Evolutionary conservation across 2,113 vertebrate genomes (phyloP), one percentile per base, ranked within the genome.

Genomic region (Balaeniceps rex): DNA sequence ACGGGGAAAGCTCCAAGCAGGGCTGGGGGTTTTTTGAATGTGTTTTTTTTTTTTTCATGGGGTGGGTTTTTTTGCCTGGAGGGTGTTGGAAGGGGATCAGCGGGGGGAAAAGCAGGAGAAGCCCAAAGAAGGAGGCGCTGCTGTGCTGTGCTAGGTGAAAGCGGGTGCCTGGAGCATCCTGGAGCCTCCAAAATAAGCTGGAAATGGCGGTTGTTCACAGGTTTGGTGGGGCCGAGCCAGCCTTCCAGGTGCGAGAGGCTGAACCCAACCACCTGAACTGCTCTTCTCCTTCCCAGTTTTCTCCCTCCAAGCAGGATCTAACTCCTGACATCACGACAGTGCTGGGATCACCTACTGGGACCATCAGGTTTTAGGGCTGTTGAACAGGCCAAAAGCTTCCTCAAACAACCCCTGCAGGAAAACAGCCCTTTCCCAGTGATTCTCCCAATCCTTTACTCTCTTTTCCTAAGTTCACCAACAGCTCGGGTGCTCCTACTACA

Each of bases 11-110:
- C 57, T 86, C 38, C 28, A 47, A 80, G 71, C 26, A 38, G 25
- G 11, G 51, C 33, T 13, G 40, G 19, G 7, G 44, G 24, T 22
- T n/a, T 14, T 21, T 28, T 60, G 28, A 42, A 42, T 42, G n/a
- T 7, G 19, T 26, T 14, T 11, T 25, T 44, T 17, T 21, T 10
- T 10, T 12, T 26, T 46, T 13, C n/a, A n/a, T n/a, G n/a, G n/a
- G n/a, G n/a, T 42, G 40, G 40, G 40, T 42, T 22, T 60, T 88
- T 38, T 54, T 36, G 10, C 58, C 60, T 70, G 60, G 34, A 68
- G 60, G 68, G n/a, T n/a, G 26, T 93, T 96, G 85, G 87, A 87
- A 91, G n/a, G 55, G 52, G 42, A 87, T 87, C n/a, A 61, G 10
- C 63, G 34, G 2, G 6, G n/a, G 11, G 38, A 26, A 75, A 94